Evolutionary conservation across 2,888 invertebrate genomes (phyloP).

Genomic region (Eucriotettix oculatus): DNA sequence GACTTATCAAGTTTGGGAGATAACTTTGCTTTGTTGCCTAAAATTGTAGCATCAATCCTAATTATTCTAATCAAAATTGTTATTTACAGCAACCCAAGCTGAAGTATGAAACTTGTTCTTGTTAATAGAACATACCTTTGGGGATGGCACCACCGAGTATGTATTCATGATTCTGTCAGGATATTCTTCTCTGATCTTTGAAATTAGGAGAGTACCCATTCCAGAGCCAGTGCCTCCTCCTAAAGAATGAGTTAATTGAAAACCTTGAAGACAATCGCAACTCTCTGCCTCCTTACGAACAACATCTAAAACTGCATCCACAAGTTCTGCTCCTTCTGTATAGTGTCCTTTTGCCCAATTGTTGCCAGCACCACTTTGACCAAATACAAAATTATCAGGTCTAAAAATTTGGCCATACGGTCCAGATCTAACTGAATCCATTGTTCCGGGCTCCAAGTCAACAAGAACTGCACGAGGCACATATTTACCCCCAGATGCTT

Average conservation of each 20-base stretch:
- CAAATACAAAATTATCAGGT: slow-evolving; percentile 60
- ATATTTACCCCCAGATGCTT: slow-evolving; percentile 38
- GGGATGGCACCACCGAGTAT: slow-evolving; percentile 67
- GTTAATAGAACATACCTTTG: slow-evolving; percentile 40
- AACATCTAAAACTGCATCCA: slow-evolving; percentile 32
- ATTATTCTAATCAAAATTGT: no score
- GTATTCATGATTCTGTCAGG: slow-evolving; percentile 72
- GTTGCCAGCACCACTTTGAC: slow-evolving; percentile 45
- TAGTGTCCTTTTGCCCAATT: slow-evolving; percentile 45
- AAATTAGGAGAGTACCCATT: slow-evolving; percentile 61
- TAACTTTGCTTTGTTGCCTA: no score
- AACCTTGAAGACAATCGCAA: slow-evolving; percentile 42
- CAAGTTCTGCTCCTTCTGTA: slow-evolving; percentile 41
- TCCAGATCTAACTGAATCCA: slow-evolving; percentile 53
- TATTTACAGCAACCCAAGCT: no score
- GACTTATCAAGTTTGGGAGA: no score
- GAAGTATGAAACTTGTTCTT: no score
- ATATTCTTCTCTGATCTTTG: slow-evolving; percentile 69
- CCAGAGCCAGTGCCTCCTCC: slow-evolving; percentile 73
- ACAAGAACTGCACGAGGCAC: slow-evolving; percentile 58
- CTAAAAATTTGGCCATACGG: slow-evolving; percentile 53
- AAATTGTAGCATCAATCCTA: no score
- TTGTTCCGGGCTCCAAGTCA: slow-evolving; percentile 63
- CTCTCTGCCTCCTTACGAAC: slow-evolving; percentile 30
- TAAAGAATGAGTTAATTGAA: slow-evolving; percentile 61